A percentile compares a stretch with the other conserved stretches of the same genome.
Evolutionary conservation across 1,140 invertebrate species (phyloP).

Genomic region (Listronotus oregonensis): DNA sequence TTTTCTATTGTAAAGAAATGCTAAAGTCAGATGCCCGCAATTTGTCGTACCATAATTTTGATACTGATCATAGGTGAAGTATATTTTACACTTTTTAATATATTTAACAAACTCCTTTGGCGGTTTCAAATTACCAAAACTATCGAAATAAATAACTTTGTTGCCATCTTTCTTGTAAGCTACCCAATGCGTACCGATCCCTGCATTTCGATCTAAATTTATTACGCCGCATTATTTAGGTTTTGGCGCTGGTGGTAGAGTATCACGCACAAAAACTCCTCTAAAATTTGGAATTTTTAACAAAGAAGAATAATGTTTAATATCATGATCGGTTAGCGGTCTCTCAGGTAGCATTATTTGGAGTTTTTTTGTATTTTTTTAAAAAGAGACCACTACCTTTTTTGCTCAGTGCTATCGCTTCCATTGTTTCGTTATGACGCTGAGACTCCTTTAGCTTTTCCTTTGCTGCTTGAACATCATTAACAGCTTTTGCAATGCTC

Average conservation of each 20-base stretch:
- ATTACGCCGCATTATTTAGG: conserved; percentile 49
- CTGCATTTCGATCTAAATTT: no score
- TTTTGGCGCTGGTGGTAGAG: conserved; percentile 13
- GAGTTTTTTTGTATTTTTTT: conserved; percentile 6
- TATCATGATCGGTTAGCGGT: conserved; percentile 5
- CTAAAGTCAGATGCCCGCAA: no score
- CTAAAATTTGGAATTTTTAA: conserved; percentile 23
- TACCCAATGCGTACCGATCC: no score
- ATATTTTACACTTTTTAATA: conserved; percentile 17
- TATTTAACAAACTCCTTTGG: conserved; percentile 32
- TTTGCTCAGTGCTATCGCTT: no score
- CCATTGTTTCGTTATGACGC: no score
- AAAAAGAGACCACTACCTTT: no score
- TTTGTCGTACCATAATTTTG: no score
- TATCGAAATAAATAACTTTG: conserved; percentile 33
- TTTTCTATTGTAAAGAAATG: no score
- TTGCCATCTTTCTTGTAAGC: conserved; percentile 29
- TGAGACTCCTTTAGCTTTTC: no score
- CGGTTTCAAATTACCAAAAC: conserved; percentile 36
- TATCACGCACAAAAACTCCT: conserved; percentile 24
- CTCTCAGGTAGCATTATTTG: conserved; percentile 11
- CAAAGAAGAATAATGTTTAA: conserved; percentile 9
- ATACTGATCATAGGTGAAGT: conserved; percentile 30
- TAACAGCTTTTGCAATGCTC: no score
- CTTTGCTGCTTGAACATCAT: no score